These are phyloP conservation scores for Bellardia pandia DNA, from an alignment of 2,888 invertebrate species.

Conservation along the genomic window DNA sequence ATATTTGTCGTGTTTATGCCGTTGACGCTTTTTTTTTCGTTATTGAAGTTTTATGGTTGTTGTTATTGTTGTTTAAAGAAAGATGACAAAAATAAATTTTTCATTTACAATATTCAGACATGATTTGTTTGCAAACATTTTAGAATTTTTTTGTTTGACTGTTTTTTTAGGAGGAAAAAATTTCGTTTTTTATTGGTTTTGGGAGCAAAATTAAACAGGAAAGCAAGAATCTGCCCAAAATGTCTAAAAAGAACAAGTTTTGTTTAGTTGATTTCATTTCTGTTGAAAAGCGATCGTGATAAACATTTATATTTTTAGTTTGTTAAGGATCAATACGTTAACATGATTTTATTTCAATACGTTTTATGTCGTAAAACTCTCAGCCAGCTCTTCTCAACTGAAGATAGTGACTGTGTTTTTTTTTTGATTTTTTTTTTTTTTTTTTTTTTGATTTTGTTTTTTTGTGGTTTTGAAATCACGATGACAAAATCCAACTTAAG, in stretches of 20 bases:
- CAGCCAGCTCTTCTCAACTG: slow-evolving; percentile 17
- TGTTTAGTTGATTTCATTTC: slow-evolving; percentile 53
- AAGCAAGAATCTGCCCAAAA: slow-evolving; percentile 14
- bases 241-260: slow-evolving; percentile 44
- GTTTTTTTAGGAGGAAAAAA: slow-evolving; percentile 36
- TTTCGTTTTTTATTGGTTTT: slow-evolving; percentile 53
- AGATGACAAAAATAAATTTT: slow-evolving; percentile 72
- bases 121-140: slow-evolving; percentile 73
- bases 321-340: slow-evolving; percentile 73
- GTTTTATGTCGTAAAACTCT: slow-evolving; percentile 51
- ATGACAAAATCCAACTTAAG: slow-evolving; percentile 55
- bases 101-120: slow-evolving; percentile 72
- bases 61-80: slow-evolving; percentile 31
- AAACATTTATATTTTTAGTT: slow-evolving; percentile 71
- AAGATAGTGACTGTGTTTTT: slow-evolving; percentile 43
- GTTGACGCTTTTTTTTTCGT: slow-evolving; percentile 61
- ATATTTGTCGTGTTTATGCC: slow-evolving; percentile 69
- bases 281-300: slow-evolving; percentile 71
- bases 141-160: slow-evolving; percentile 26
- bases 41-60: neutral
- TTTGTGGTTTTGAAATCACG: slow-evolving; percentile 63
- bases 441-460: neutral
- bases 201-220: neutral
- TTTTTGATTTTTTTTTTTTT: slow-evolving; percentile 28
- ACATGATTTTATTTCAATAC: slow-evolving; percentile 73